These are phyloP conservation scores for Desmodus rotundus DNA, from an alignment of 2,113 vertebrate genomes.

Conservation along the genomic window DNA sequence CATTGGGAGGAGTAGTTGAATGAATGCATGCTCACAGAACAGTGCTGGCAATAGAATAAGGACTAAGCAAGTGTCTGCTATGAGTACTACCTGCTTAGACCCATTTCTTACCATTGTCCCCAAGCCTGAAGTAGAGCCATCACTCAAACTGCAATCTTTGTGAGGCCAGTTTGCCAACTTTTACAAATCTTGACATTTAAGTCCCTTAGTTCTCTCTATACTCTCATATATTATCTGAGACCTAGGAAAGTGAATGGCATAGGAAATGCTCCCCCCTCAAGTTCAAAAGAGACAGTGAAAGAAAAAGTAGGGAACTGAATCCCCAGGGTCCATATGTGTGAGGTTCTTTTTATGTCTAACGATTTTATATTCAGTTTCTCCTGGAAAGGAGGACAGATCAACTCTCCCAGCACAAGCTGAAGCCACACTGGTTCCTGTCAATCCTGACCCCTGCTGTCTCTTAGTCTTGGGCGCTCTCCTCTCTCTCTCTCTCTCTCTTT, in stretches of 20 bases:
- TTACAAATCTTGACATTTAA: background rate
- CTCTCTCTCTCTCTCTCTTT: background rate
- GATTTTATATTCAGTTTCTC: background rate
- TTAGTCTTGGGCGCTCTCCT: background rate
- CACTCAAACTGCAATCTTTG: background rate
- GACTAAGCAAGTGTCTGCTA: background rate
- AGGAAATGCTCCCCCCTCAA: background rate
- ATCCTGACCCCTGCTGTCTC: fast-evolving
- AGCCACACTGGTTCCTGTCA: background rate
- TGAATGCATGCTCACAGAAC: background rate
- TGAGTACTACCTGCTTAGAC: background rate
- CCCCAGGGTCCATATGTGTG: background rate
- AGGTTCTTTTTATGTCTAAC: background rate
- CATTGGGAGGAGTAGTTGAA: background rate
- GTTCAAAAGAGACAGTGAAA: slow-evolving; percentile 13
- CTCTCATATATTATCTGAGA: background rate
- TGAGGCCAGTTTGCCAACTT: background rate
- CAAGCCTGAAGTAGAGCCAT: background rate
- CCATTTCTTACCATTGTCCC: background rate
- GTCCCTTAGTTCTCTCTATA: background rate
- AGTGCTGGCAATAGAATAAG: background rate
- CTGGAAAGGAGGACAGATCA: background rate
- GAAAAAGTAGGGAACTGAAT: slow-evolving; percentile 10
- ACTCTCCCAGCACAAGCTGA: background rate
- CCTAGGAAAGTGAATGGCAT: background rate